Percentiles rank a stretch among this genome's conserved stretches.
These are phyloP conservation scores for Meloe dianella DNA, from an alignment of 2,888 invertebrate species.

Conservation along the genomic window DNA sequence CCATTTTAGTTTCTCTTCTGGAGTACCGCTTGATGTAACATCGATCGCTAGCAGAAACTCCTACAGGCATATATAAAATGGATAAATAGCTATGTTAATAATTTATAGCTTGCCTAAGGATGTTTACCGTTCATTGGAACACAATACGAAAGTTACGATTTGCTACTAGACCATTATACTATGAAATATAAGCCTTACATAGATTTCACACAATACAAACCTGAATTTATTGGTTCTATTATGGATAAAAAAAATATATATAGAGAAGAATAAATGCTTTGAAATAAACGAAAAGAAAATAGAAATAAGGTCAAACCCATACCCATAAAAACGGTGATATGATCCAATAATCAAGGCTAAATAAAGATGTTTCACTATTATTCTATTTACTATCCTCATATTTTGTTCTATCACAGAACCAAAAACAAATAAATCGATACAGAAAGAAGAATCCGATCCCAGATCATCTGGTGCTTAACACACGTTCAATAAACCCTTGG, in stretches of 20 bases:
- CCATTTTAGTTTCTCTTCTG: constrained; percentile 98
- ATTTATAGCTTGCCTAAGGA: constrained; percentile 29
- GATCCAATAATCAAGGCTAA: neutral
- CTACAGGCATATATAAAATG: constrained; percentile 59
- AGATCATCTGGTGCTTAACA: neutral
- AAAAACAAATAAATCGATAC: neutral
- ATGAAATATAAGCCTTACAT: neutral
- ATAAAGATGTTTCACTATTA: neutral
- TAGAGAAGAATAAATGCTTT: neutral
- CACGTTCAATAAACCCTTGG: no score
- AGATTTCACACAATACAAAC: neutral
- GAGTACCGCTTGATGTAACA: constrained; percentile 96
- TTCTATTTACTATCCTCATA: no score
- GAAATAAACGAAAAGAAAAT: neutral
- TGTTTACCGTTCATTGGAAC: constrained; percentile 16
- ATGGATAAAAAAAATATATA: neutral
- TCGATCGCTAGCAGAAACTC: constrained; percentile 98
- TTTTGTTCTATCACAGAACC: no score
- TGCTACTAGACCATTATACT: neutral
- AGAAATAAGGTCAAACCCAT: constrained; percentile 12
- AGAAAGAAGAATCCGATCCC: neutral
- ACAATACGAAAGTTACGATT: neutral
- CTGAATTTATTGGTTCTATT: neutral
- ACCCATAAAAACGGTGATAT: constrained; percentile 2
- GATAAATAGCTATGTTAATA: constrained; percentile 35